Evolutionary conservation across 1,140 invertebrate species (phyloP), one percentile per base, ranked within the genome.

Genomic region (Calycopis cecrops): DNA sequence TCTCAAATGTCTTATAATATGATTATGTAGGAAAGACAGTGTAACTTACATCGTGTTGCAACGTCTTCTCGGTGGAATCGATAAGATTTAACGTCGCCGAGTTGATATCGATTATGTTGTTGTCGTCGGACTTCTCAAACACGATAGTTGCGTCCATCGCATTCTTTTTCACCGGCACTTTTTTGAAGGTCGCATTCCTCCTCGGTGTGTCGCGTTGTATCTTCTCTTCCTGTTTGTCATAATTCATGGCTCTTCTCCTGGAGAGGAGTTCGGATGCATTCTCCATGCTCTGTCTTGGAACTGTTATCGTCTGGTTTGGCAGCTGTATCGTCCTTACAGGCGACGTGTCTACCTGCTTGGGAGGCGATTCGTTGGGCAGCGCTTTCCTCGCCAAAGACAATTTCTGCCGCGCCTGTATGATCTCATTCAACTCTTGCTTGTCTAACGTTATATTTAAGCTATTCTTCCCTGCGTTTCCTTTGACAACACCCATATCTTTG

Each of bases 381-480:
- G 73, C 76, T 59, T 78, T 81, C 21, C 84, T 73, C 0, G 82
- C 84, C 35, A 85, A 52, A 1, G 84, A 87, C 12, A 87, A 56
- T 57, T 85, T 87, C 52, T 87, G 80, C 14, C 84, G 59, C 10
- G 84, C 84, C 47, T 85, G 82, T 57, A 85, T 85, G 11, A 87
- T 87, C 57, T 87, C 84, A 42, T 85, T 87, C n/a, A 87, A 48
- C 50, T 87, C 83, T 47, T 83, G 75, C 60, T 88, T 88, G 18
- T 81, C 82, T 8, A 85, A 55, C 1, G 84, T 88, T 0, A 86
- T 76, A 55, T 85, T 88, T 10, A 87, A 48, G 59, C 82, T 88
- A 37, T 79, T 79, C 40, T 72, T 77, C 0, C 70, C 81, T 0
- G 73, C 40, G 17, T 85, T 79, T 0, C 71, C 54, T 55, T 68